A percentile compares a stretch with the other conserved stretches of the same genome.
Evolutionary conservation across 1,140 invertebrate genomes (phyloP).

Genomic region (Ips nitidus): DNA sequence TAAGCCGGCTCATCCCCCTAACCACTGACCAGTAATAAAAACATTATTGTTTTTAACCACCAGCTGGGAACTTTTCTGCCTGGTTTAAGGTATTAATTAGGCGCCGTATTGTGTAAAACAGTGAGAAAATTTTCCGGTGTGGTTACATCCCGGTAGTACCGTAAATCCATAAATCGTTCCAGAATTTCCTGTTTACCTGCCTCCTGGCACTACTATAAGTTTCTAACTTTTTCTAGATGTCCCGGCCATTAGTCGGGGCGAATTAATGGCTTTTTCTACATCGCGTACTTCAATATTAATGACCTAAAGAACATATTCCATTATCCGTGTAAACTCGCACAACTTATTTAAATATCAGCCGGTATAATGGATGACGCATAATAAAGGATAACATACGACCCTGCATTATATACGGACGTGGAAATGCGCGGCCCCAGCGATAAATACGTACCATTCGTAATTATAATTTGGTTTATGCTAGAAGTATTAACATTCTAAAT

Average conservation of each 20-base stretch:
- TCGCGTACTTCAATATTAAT: constrained; percentile 26
- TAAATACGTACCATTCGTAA: constrained; percentile 26
- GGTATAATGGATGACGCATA: constrained; percentile 19
- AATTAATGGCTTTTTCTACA: constrained; percentile 9
- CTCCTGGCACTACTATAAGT: background rate
- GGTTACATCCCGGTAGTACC: too few species aligned
- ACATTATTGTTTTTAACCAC: too few species aligned
- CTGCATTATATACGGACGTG: constrained; percentile 12
- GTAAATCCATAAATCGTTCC: background rate
- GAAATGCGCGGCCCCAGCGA: constrained; percentile 6
- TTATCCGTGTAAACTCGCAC: constrained; percentile 29
- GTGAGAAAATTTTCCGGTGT: too few species aligned
- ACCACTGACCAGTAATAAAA: too few species aligned
- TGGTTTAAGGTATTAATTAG: too few species aligned
- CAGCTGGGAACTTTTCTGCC: too few species aligned
- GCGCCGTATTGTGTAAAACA: too few species aligned
- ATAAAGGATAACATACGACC: constrained; percentile 28
- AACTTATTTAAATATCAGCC: constrained; percentile 29
- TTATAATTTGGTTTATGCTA: constrained; percentile 18
- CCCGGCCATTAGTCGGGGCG: background rate
- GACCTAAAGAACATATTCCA: constrained; percentile 27
- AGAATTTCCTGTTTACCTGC: background rate
- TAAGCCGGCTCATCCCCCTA: too few species aligned
- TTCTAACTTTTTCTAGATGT: background rate
- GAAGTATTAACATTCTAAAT: constrained; percentile 25